phyloP scores from a whole-genome alignment of 2,888 invertebrate genomes.

The Pandemis cinnamomeana region DNA sequence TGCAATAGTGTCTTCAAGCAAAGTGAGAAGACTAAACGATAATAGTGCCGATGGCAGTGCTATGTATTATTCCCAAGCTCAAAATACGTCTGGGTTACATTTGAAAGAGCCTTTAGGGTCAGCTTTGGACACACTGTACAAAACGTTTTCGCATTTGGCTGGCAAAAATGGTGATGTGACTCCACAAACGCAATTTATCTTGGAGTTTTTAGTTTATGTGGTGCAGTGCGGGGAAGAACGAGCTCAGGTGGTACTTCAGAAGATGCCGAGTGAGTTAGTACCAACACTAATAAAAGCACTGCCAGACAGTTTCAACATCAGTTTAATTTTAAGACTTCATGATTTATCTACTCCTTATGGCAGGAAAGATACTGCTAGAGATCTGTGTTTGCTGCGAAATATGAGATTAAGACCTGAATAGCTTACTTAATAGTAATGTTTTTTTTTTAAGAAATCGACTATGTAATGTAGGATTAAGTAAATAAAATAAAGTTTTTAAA shows the following conservation, averaged over 20 bases:
- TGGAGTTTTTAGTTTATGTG: conserved; percentile 89
- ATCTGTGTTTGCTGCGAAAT: conserved; percentile 93
- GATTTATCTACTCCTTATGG: conserved; percentile 90
- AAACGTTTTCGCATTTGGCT: conserved; percentile 88
- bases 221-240: conserved; percentile 91
- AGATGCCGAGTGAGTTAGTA: conserved; percentile 90
- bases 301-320: conserved; percentile 90
- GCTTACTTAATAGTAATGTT: conserved; percentile 28
- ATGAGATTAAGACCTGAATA: conserved; percentile 87
- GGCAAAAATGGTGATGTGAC: conserved; percentile 91
- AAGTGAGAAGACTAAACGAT: conserved; percentile 87
- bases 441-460: background rate
- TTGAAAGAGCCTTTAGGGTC: conserved; percentile 87
- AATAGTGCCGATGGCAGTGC: conserved; percentile 84
- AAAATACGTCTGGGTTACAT: conserved; percentile 58
- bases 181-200: conserved; percentile 92
- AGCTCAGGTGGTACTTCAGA: conserved; percentile 88
- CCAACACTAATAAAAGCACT: conserved; percentile 92
- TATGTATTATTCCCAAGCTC: conserved; percentile 78
- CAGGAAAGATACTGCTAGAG: conserved; percentile 93
- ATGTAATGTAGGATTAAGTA: conserved; percentile 20
- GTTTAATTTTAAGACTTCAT: conserved; percentile 90
- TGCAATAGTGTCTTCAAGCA: conserved; percentile 82
- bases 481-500: conserved; percentile 41
- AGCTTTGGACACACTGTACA: conserved; percentile 88